Conservation (phyloP, 1,140 invertebrate species). For the Lordiphosa stackelbergi region DNA sequence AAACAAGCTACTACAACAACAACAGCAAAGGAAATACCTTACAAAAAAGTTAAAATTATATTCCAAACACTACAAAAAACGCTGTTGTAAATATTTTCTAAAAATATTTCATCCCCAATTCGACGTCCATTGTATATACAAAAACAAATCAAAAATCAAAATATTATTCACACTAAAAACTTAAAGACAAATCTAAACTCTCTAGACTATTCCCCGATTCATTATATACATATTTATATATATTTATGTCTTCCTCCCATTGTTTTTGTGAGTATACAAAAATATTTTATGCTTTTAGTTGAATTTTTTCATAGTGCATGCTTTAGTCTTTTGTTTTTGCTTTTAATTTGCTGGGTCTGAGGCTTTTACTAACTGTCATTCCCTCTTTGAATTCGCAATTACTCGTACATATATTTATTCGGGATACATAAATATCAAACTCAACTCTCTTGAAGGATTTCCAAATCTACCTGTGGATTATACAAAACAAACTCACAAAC, state of each 20-base stretch:
- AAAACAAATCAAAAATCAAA: background rate
- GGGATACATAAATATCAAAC: conserved; percentile 3
- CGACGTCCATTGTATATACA: conserved; percentile 36
- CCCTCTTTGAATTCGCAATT: too few relatives aligned
- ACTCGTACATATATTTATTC: too few relatives aligned
- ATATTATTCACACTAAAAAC: conserved; percentile 23
- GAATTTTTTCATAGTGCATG: conserved; percentile 18
- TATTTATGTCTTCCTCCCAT: conserved; percentile 70
- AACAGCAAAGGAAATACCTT: conserved; percentile 63
- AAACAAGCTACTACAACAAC: conserved; percentile 9
- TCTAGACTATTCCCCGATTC: conserved; percentile 59
- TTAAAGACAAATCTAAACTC: conserved; percentile 20
- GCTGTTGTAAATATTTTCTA: conserved; percentile 70
- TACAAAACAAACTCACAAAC: too few relatives aligned
- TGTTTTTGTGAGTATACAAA: conserved; percentile 75
- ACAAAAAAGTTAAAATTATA: conserved; percentile 70
- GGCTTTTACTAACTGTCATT: too few relatives aligned
- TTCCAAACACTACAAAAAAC: conserved; percentile 27
- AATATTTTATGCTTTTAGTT: conserved; percentile 53
- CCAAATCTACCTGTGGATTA: too few relatives aligned
- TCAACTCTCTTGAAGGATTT: conserved; percentile 42
- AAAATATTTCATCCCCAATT: conserved; percentile 24
- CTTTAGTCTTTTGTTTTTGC: conserved; percentile 1
- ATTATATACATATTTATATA: conserved; percentile 55
- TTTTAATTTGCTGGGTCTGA: conserved; percentile 2